A percentile compares a stretch with the other conserved stretches of the same genome.
phyloP scores from a whole-genome alignment of 37 sponge, comb jelly and placozoan species.

The Bolinopsis microptera region DNA sequence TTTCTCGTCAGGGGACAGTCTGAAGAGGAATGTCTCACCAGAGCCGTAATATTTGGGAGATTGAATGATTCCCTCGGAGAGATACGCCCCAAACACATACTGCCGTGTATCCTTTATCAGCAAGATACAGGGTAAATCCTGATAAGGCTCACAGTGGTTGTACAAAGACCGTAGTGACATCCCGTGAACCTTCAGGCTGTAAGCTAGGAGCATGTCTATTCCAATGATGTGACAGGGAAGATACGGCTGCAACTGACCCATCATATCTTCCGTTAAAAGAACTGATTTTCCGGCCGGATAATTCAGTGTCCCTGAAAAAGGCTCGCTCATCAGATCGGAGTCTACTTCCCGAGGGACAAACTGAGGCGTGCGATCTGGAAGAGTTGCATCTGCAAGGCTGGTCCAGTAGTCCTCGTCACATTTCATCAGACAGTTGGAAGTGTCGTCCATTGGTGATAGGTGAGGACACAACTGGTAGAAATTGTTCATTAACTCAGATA shows the following conservation, averaged over 20 bases:
- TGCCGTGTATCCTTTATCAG: neutral
- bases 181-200: constrained; percentile 29
- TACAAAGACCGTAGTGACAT: constrained; percentile 58
- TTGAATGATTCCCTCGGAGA: constrained; percentile 41
- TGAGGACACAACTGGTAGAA: constrained; percentile 5
- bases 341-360: constrained; percentile 40
- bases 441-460: neutral
- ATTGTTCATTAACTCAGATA: neutral
- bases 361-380: neutral
- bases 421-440: constrained; percentile 13
- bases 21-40: constrained; percentile 54
- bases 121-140: constrained; percentile 28
- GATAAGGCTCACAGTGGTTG: constrained; percentile 21
- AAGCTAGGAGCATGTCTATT: constrained; percentile 30
- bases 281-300: neutral
- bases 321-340: constrained; percentile 14
- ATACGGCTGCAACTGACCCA: constrained; percentile 43
- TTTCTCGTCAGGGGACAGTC: constrained; percentile 1
- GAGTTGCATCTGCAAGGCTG: neutral
- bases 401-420: neutral
- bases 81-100: constrained; percentile 63
- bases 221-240: constrained; percentile 49
- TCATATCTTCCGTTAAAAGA: constrained; percentile 4
- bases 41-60: constrained; percentile 63
- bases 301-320: constrained; percentile 40